Percentiles rank a stretch among this genome's conserved stretches.
Conservation (phyloP, 2,888 invertebrate genomes). For the Automeris io region DNA sequence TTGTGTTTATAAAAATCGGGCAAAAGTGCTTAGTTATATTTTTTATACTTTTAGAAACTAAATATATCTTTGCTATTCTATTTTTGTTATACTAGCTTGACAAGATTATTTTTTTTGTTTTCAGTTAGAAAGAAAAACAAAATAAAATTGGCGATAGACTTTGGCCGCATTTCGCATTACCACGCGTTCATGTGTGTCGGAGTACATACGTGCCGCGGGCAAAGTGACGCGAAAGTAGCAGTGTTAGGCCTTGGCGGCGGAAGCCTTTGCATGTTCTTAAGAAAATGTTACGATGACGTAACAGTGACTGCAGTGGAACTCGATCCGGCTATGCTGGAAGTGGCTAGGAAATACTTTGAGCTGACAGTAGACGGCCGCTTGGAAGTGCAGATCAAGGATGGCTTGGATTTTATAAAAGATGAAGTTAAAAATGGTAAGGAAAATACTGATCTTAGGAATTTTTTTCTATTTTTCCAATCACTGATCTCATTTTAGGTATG, state of each 20-base stretch:
- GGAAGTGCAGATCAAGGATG: slow-evolving; percentile 86
- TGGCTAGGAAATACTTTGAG: slow-evolving; percentile 91
- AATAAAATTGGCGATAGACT: slow-evolving; percentile 81
- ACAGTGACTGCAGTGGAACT: slow-evolving; percentile 88
- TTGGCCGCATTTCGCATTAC: slow-evolving; percentile 87
- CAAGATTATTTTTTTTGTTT: slow-evolving; percentile 21
- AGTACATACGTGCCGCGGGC: slow-evolving; percentile 61
- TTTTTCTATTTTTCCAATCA: too few relatives aligned
- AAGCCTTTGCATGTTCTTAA: slow-evolving; percentile 89
- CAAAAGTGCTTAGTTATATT: too few relatives aligned
- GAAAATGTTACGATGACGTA: slow-evolving; percentile 77
- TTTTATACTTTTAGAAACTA: too few relatives aligned
- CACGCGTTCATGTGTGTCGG: slow-evolving; percentile 91
- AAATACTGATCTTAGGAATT: too few relatives aligned
- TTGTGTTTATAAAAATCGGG: too few relatives aligned
- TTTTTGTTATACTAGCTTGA: too few relatives aligned
- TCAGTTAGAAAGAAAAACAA: slow-evolving; percentile 79
- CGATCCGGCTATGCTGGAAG: slow-evolving; percentile 88
- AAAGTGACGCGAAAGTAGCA: slow-evolving; percentile 49
- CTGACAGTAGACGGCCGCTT: slow-evolving; percentile 81
- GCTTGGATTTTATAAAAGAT: slow-evolving; percentile 83
- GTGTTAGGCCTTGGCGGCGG: slow-evolving; percentile 97
- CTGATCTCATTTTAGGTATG: too few relatives aligned
- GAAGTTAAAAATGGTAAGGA: slow-evolving; percentile 63
- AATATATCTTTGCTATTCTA: too few relatives aligned